A percentile compares a stretch with the other conserved stretches of the same genome.
Evolutionary conservation across 2,113 vertebrate genomes (phyloP).

Genomic region (Fregetta grallaria): DNA sequence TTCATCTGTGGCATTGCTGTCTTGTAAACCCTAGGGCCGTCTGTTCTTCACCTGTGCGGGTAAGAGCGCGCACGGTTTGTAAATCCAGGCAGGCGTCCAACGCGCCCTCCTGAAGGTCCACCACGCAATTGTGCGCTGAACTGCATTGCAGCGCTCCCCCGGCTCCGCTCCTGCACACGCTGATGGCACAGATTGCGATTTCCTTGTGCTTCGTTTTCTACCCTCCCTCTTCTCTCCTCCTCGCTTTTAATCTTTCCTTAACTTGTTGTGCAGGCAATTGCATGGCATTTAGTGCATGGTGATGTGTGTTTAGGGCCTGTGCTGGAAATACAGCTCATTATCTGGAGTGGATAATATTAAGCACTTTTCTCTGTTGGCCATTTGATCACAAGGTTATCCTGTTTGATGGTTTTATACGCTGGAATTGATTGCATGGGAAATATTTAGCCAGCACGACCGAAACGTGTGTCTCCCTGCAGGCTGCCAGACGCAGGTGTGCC

Average conservation of each 20-base stretch:
- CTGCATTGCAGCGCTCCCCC: background rate
- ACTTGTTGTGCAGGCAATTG: conserved; percentile 24
- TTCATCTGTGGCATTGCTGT: background rate
- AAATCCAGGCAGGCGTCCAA: background rate
- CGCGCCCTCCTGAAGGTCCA: background rate
- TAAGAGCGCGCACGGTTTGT: background rate
- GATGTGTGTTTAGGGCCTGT: conserved; percentile 48
- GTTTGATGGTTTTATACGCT: conserved; percentile 31
- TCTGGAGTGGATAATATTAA: conserved; percentile 60
- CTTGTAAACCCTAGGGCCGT: background rate
- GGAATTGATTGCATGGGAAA: conserved; percentile 56
- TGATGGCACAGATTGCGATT: background rate
- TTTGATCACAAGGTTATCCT: conserved; percentile 61
- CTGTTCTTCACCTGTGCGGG: background rate
- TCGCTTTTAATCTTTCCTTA: conserved; percentile 39
- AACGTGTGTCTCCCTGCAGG: background rate
- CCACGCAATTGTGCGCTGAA: background rate
- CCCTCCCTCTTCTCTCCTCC: background rate
- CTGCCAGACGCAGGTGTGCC: background rate
- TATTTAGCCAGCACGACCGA: background rate
- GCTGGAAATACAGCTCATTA: conserved; percentile 52
- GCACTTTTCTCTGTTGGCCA: conserved; percentile 50
- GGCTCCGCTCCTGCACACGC: background rate
- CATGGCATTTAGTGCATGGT: background rate
- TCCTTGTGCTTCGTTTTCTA: background rate